These are phyloP conservation scores for Copsychus sechellarum DNA, from an alignment of 2,113 vertebrate species.

Conservation along the genomic window DNA sequence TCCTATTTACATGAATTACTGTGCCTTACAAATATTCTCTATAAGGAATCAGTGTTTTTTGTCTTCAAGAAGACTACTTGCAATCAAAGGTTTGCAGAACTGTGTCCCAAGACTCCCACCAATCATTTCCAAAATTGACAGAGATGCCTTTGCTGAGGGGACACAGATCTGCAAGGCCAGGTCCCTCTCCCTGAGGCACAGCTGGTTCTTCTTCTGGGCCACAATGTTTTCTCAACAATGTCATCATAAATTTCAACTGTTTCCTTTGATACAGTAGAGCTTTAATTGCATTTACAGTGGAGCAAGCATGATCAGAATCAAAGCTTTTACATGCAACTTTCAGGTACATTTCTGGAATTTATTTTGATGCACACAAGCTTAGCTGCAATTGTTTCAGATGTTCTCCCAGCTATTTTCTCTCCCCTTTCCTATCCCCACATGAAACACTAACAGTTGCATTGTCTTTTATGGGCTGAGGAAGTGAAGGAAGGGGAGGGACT, in stretches of 20 bases:
- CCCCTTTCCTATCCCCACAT: background rate
- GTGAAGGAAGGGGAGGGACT: slow-evolving; percentile 24
- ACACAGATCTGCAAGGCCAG: background rate
- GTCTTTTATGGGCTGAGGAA: slow-evolving; percentile 27
- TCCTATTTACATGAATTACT: background rate
- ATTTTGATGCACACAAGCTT: background rate
- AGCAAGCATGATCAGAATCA: background rate
- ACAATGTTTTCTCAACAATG: background rate
- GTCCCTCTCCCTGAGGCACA: background rate
- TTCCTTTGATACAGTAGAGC: background rate
- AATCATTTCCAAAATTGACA: background rate
- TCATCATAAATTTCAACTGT: background rate
- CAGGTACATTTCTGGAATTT: background rate
- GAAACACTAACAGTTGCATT: slow-evolving; percentile 8
- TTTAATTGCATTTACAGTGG: background rate
- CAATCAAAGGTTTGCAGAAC: background rate
- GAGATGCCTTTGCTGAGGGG: background rate
- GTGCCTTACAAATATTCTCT: background rate
- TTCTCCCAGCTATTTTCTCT: background rate
- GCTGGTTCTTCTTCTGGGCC: background rate
- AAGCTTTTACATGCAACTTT: background rate
- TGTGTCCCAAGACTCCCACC: background rate
- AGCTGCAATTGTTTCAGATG: background rate
- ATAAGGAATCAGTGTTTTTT: background rate
- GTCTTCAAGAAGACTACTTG: background rate